Base-by-base conservation (phyloP, 2,888 invertebrate genomes). In the Amaurobius ferox region DNA sequence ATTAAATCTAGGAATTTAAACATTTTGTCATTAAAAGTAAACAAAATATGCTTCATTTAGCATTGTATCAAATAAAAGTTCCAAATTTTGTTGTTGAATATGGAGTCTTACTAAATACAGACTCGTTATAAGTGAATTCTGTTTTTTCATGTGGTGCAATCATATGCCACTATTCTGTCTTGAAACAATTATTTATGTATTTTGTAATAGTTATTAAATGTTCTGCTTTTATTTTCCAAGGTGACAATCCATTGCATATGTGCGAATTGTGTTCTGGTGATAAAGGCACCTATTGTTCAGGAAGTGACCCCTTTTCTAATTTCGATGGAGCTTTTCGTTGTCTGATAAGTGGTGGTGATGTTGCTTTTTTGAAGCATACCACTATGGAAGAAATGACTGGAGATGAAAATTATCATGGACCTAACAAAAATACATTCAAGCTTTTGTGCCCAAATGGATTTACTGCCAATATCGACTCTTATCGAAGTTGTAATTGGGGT, bases 301-400 rank as follows among this genome's bases (percentile, higher is more conserved):
- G 95, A 55, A 93, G 94, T 0, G 98, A 98, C 92, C 97, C 97
- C 0, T 97, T 95, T 91, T 95, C 96, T 30, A 97, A 97, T 0
- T 97, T 96, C 91, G 95, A 96, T 91, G 98, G 98, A 0, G 98
- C 98, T 0, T 94, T 98, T 87, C 93, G 94, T 62, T 99, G 98
- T 91, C 93, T 98, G 1, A 92, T 95, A 0, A 95, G 95, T 89
- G 90, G 89, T n/a, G 98, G 98, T 0, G 97, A 98, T 70, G 94
- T 98, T 23, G 98, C 98, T 0, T 98, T 98, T 91, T 93, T 98
- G 0, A 94, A 95, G 67, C 96, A 97, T 90, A 95, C 95, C 0
- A 96, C 96, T 0, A 94, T 97, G 26, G 92, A 93, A 40, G 95
- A 96, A 91, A 94, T 96, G 91, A 80, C 89, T 11, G 16, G 77